Conservation (phyloP, 2,113 vertebrate species). For the Galeopterus variegatus region DNA sequence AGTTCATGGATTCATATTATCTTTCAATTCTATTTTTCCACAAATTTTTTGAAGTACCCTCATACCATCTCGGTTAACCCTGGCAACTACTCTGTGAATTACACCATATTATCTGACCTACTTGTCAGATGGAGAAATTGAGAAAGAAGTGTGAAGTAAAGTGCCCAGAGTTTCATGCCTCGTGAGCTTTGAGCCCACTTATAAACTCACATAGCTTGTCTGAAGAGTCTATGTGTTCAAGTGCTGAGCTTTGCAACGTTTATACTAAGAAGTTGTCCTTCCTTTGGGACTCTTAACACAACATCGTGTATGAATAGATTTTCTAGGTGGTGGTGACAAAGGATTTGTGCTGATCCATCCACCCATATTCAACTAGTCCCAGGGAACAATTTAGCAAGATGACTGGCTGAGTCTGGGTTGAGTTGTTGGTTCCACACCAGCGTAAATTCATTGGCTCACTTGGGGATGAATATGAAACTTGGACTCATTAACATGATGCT, state of each 20-base stretch:
- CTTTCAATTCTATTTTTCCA: no score
- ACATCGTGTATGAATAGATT: background rate
- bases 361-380: background rate
- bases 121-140: slow-evolving; percentile 12
- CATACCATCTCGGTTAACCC: background rate
- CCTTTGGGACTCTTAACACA: background rate
- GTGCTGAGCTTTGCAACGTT: background rate
- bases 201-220: background rate
- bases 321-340: background rate
- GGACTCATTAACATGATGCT: slow-evolving; percentile 45
- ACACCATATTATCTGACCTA: background rate
- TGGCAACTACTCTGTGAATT: background rate
- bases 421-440: background rate
- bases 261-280: background rate
- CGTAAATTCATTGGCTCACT: slow-evolving; percentile 37
- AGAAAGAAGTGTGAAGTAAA: slow-evolving; percentile 36
- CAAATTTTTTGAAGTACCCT: no score
- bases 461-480: slow-evolving; percentile 41
- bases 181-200: background rate
- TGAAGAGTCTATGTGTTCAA: background rate
- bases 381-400: background rate
- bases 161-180: background rate
- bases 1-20: no score
- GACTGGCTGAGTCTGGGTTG: background rate
- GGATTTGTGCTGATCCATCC: background rate